A percentile compares a stretch with the other conserved stretches of the same genome.
phyloP scores from a whole-genome alignment of 1,140 invertebrate species.

The Pseudomyrmex sp. region DNA sequence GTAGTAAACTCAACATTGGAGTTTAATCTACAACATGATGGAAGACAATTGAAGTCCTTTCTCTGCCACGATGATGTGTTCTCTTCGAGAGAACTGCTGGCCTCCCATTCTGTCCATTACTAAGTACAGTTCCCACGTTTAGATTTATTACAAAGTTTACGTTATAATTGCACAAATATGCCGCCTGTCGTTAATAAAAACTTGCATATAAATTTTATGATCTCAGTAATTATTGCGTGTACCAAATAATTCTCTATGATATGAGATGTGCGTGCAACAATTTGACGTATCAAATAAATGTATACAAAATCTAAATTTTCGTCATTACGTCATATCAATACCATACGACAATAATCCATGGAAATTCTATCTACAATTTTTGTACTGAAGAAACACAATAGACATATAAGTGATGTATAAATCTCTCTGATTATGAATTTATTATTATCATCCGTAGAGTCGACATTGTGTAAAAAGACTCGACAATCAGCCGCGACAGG shows the following conservation, averaged over 20 bases:
- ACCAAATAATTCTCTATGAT: conserved; percentile 31
- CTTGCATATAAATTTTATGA: not conserved
- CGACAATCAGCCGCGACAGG: conserved; percentile 24
- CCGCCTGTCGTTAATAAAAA: conserved; percentile 10
- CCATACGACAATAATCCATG: too few relatives aligned
- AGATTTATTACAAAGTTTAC: conserved; percentile 39
- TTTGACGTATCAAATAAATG: not conserved
- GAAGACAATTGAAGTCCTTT: conserved; percentile 34
- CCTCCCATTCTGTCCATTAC: conserved; percentile 44
- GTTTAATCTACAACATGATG: conserved; percentile 24
- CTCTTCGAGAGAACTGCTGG: conserved; percentile 7
- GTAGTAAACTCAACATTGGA: conserved; percentile 10
- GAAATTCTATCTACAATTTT: not conserved
- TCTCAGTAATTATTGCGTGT: not conserved
- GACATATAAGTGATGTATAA: too few relatives aligned
- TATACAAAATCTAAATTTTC: conserved; percentile 2
- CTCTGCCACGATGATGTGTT: conserved; percentile 8
- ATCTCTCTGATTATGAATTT: not conserved
- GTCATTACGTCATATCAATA: not conserved
- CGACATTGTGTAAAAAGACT: not conserved
- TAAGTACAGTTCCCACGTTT: conserved; percentile 58
- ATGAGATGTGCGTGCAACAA: not conserved
- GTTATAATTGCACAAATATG: conserved; percentile 38
- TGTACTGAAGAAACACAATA: not conserved
- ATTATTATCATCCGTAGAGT: not conserved